phyloP scores from a whole-genome alignment of 2,888 invertebrate species.

The Drosophila crucigera region DNA sequence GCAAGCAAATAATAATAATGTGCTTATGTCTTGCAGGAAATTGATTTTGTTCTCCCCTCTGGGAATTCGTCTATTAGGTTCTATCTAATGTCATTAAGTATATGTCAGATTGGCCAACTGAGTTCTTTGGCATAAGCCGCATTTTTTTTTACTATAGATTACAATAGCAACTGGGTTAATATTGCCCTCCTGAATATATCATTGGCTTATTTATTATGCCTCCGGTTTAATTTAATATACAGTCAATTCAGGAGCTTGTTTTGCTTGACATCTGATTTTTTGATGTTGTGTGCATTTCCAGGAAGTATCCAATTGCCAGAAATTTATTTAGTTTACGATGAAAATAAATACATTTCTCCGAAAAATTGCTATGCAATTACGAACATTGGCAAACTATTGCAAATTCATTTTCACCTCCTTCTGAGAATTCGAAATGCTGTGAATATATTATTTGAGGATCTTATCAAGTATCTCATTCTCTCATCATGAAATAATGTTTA shows the following conservation, averaged over 20 bases:
- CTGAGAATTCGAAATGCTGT: background rate
- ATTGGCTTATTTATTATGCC: slow-evolving; percentile 33
- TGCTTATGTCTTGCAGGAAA: slow-evolving; percentile 17
- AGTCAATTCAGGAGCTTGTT: background rate
- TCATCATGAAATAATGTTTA: background rate
- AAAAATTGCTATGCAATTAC: background rate
- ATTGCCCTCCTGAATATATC: slow-evolving; percentile 9
- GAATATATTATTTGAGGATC: background rate
- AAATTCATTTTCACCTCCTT: background rate
- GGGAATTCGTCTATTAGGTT: slow-evolving; percentile 12
- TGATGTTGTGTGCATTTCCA: background rate
- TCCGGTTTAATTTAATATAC: slow-evolving; percentile 34
- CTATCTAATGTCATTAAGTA: slow-evolving; percentile 41
- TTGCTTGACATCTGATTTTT: background rate
- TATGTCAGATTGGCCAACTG: slow-evolving; percentile 15
- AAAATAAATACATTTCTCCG: background rate
- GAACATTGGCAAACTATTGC: background rate
- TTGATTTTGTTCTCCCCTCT: slow-evolving; percentile 26
- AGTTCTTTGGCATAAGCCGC: background rate
- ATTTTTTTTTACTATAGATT: background rate
- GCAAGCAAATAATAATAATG: slow-evolving; percentile 17
- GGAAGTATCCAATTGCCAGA: background rate
- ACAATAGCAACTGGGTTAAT: background rate
- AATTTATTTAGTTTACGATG: background rate
- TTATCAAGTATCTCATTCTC: background rate